phyloP scores from a whole-genome alignment of 2,797 vertebrate genomes.

The Sus cebifrons region DNA sequence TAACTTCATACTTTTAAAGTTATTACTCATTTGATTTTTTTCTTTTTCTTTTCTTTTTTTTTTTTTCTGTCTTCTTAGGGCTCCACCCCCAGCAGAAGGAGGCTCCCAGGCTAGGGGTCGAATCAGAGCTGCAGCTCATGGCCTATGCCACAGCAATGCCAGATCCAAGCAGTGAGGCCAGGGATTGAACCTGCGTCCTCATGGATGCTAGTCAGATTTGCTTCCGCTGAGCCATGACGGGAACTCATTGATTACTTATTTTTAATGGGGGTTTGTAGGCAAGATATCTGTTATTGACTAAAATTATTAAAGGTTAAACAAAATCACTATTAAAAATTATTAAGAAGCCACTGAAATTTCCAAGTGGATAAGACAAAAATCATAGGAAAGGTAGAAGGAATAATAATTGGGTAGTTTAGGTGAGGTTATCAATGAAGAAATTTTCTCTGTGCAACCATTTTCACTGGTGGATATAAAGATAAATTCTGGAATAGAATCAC shows the following conservation, averaged over 20 bases:
- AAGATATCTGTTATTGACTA: not conserved
- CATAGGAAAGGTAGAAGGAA: not conserved
- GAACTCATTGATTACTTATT: not conserved
- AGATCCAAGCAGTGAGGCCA: no score
- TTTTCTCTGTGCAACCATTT: not conserved
- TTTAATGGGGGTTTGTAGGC: not conserved
- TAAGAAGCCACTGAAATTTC: not conserved
- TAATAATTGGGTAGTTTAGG: not conserved
- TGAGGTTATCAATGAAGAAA: not conserved
- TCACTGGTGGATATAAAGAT: not conserved
- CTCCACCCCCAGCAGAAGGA: no score
- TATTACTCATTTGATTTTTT: not conserved
- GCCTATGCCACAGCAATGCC: no score
- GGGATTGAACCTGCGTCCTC: no score
- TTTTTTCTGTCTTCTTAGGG: no score
- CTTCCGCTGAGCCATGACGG: no score
- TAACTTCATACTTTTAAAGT: not conserved
- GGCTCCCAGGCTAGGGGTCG: no score
- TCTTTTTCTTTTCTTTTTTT: no score
- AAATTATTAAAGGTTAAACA: slow-evolving; percentile 1
- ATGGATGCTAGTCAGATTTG: no score
- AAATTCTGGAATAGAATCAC: not conserved
- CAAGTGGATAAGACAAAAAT: not conserved
- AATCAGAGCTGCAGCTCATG: no score
- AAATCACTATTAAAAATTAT: not conserved